Evolutionary conservation across 35 echinoderm and acorn worm species (phyloP).

Genomic region (Apostichopus parvimensis): DNA sequence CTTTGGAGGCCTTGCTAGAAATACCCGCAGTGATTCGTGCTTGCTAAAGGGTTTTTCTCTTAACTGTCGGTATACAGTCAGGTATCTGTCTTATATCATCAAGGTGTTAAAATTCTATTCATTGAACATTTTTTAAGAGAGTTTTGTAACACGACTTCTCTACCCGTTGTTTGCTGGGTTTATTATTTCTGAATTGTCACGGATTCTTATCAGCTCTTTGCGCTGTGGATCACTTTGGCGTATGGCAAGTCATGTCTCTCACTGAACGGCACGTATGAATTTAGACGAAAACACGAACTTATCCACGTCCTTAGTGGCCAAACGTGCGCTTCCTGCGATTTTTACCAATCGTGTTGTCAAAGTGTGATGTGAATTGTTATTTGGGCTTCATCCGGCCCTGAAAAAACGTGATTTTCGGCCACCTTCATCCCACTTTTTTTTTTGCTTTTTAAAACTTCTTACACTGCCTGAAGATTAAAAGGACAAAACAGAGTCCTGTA

Average conservation of each 20-base stretch:
- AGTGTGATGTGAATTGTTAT: conserved; percentile 53
- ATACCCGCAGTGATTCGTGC: conserved; percentile 6
- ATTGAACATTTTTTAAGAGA: not conserved
- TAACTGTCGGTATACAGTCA: conserved; percentile 11
- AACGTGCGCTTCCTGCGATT: conserved; percentile 26
- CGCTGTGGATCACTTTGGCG: conserved; percentile 15
- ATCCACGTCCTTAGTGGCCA: conserved; percentile 44
- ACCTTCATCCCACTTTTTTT: conserved; percentile 25
- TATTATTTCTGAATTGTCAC: conserved; percentile 46
- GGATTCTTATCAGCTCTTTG: conserved; percentile 15
- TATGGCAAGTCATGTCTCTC: conserved; percentile 40
- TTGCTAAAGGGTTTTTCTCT: not conserved
- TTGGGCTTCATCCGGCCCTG: conserved; percentile 52
- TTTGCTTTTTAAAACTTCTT: not conserved
- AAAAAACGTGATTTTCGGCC: conserved; percentile 20
- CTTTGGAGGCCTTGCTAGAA: not conserved
- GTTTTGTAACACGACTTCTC: conserved; percentile 29
- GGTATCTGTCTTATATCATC: conserved; percentile 35
- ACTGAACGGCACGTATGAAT: conserved; percentile 21
- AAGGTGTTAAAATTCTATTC: conserved; percentile 47
- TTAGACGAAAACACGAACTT: conserved; percentile 25
- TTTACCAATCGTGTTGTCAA: conserved; percentile 30
- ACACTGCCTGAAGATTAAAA: conserved; percentile 22
- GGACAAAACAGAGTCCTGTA: not conserved
- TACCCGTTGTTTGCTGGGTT: conserved; percentile 27